Evolutionary conservation across 2,113 vertebrate species (phyloP), one percentile per base, ranked within the genome.

Genomic region (Callaeas wilsoni): DNA sequence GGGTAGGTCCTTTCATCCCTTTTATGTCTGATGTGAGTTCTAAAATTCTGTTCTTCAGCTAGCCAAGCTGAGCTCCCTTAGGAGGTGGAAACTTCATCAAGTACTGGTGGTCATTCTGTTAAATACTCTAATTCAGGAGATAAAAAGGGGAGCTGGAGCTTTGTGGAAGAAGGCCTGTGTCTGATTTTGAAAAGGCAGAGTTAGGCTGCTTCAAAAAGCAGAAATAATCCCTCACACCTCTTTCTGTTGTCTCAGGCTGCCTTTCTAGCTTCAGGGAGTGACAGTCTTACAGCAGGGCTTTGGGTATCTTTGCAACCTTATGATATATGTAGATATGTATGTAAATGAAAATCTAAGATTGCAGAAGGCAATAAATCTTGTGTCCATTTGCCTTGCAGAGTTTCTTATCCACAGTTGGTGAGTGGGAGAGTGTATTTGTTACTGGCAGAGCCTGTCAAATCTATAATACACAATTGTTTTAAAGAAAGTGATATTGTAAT

Each of bases 381-480:
- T 88, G 90, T 96, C 92, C 83, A 41, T 95, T 97, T 96, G 92
- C 88, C 85, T 90, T 94, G 88, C 88, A 94, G 84, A 92, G 70
- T 90, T 93, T 88, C 83, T 88, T 90, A 81, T 7, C 83, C 88
- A 84, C 93, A 97, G 94, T 74, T 96, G 95, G 90, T 96, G 95
- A 93, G 95, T 97, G 85, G 96, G 95, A 95, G 94, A 86, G 49
- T 81, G 60, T 94, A 94, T 94, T 94, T 93, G 94, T 96, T 86
- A 81, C 77, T 96, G 80, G 89, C 86, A 95, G 86, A 96, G 90
- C 64, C 63, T 95, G 79, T 90, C 69, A 91, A 77, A 84, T 93
- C 79, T 80, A 35, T 94, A 90, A 92, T 67, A 44, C 27, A 49
- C 79, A 90, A 90, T 96, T 95, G 83, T 96, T 96, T 92, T 86